Percentiles rank a stretch among this genome's conserved stretches.
Evolutionary conservation across 1,140 invertebrate genomes (phyloP).

Genomic region (Drosophila pachea): DNA sequence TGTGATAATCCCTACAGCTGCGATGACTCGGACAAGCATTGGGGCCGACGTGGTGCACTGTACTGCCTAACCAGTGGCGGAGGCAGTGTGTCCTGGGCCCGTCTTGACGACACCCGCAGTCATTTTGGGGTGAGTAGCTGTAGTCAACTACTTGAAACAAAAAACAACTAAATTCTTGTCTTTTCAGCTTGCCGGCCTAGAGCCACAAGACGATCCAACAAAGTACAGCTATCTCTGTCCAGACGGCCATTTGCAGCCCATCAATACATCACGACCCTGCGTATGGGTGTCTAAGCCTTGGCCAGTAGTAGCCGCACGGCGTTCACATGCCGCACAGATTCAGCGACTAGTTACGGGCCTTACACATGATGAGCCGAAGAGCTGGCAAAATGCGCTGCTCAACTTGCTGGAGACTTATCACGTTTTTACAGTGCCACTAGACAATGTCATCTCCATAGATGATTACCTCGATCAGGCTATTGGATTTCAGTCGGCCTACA

Average conservation of each 20-base stretch:
- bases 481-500: constrained; percentile 83
- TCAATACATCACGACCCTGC: constrained; percentile 83
- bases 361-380: constrained; percentile 58
- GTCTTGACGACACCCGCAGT: constrained; percentile 82
- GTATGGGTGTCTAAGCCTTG: constrained; percentile 89
- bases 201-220: constrained; percentile 77
- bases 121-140: constrained; percentile 83
- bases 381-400: constrained; percentile 81
- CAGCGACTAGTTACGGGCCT: constrained; percentile 80
- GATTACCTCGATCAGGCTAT: constrained; percentile 82
- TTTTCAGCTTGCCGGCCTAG: constrained; percentile 63
- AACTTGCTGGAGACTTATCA: constrained; percentile 81
- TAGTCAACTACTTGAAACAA: neutral
- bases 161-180: neutral
- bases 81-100: constrained; percentile 90
- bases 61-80: constrained; percentile 87
- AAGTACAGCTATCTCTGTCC: constrained; percentile 88
- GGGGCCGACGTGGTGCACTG: constrained; percentile 88
- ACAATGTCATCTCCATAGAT: constrained; percentile 80
- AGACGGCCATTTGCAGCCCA: constrained; percentile 85
- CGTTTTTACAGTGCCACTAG: constrained; percentile 78
- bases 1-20: constrained; percentile 84
- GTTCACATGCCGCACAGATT: constrained; percentile 81
- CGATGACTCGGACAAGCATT: constrained; percentile 86
- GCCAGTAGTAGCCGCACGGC: constrained; percentile 83